Evolutionary conservation across 2,888 invertebrate species (phyloP), one percentile per base, ranked within the genome.

Genomic region (Apantesis nais): DNA sequence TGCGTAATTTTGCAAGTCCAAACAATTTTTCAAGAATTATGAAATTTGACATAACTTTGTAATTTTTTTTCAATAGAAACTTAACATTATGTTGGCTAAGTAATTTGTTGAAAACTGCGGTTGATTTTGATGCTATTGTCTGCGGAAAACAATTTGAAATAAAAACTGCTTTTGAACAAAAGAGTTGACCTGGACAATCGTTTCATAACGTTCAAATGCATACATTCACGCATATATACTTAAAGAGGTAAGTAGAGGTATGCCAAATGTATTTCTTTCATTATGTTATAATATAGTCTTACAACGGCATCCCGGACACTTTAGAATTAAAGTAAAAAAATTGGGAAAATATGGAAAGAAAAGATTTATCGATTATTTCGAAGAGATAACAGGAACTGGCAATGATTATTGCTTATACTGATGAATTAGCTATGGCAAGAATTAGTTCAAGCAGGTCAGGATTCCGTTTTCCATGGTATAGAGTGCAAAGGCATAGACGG

Each of bases 1-100:
- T 80, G 66, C 69, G 65, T 78, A 81, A 81, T 34, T 70, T 62
- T 16, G 11, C 19, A 67, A 62, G 31, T 65, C 67, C 34, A 70
- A 77, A 69, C 48, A 64, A 61, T 31, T 66, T 29, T 52, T 41
- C 48, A 70, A 67, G 41, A 31, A 69, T 78, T 67, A 74, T 71
- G 76, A 76, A 83, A 82, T 76, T 71, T 64, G 12, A 52, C 62
- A 68, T 78, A 74, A 78, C 73, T 74, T 77, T 55, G 64, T 62
- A 63, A 64, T 67, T 74, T 77, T 71, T 55, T 61, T 58, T 61
- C 64, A 76, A 78, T 75, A 39, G n/a, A 71, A 68, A 71, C 37
- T 29, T 12, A 41, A 37, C 66, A 75, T 71, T 75, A 74, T 62
- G 22, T 60, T 58, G 58, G 62, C 65, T 66, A 31, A 62, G 72